These are phyloP conservation scores for Casuarius casuarius DNA, from an alignment of 2,113 vertebrate genomes.

Conservation along the genomic window DNA sequence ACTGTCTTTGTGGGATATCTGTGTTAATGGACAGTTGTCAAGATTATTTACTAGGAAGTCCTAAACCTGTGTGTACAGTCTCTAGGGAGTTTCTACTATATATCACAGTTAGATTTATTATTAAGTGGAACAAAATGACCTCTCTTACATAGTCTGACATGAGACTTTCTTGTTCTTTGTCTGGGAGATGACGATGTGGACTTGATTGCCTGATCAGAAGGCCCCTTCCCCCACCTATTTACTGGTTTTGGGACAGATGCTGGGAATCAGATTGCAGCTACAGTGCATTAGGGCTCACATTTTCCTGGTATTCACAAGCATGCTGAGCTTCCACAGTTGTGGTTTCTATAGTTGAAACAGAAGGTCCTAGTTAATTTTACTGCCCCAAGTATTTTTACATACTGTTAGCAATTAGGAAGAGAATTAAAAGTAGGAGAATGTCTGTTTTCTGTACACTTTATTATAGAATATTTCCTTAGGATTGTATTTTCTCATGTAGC, in stretches of 20 bases:
- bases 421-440: conserved; percentile 35
- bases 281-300: neutral
- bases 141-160: neutral
- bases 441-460: conserved; percentile 30
- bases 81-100: neutral
- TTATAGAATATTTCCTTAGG: conserved; percentile 36
- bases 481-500: neutral
- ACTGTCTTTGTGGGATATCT: neutral
- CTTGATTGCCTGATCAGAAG: neutral
- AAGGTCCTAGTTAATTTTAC: conserved; percentile 55
- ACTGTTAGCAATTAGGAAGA: conserved; percentile 49
- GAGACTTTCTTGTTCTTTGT: conserved; percentile 28
- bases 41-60: neutral
- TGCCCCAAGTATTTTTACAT: conserved; percentile 24
- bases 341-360: conserved; percentile 65
- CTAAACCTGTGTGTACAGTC: neutral
- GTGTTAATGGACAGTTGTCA: neutral
- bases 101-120: neutral
- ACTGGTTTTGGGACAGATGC: conserved; percentile 46
- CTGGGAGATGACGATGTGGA: neutral
- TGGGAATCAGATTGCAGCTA: conserved; percentile 63
- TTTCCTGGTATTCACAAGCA: conserved; percentile 46
- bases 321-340: conserved; percentile 60
- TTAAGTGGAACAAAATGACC: neutral
- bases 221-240: conserved; percentile 6